A percentile compares a stretch with the other conserved stretches of the same genome.
These are phyloP conservation scores for Cerceris rybyensis DNA, from an alignment of 2,888 invertebrate genomes.

Conservation along the genomic window DNA sequence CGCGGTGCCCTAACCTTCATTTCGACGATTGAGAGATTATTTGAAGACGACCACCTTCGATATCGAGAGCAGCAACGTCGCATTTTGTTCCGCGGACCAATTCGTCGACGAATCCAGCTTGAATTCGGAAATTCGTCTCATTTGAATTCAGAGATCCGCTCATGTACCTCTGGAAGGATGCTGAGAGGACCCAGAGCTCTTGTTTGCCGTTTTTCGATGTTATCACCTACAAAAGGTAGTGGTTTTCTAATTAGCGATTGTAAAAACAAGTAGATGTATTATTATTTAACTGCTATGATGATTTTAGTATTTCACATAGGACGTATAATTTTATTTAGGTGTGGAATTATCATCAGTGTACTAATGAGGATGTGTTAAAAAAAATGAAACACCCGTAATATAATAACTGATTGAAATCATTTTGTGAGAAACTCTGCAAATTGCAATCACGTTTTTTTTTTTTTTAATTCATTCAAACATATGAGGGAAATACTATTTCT, in stretches of 20 bases:
- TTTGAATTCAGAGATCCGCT: conserved; percentile 76
- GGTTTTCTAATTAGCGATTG: background rate
- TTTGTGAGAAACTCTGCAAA: no score
- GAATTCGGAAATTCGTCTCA: conserved; percentile 88
- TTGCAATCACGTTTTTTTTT: background rate
- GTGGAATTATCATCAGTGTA: no score
- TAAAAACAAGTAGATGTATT: background rate
- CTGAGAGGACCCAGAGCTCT: conserved; percentile 75
- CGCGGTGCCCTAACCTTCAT: conserved; percentile 72
- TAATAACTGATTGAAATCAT: no score
- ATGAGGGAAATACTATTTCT: background rate
- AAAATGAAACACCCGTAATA: no score
- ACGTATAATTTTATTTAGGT: no score
- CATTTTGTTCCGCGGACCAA: conserved; percentile 85
- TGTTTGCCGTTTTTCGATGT: conserved; percentile 57
- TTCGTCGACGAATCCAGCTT: conserved; percentile 85
- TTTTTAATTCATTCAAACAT: background rate
- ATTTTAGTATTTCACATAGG: no score
- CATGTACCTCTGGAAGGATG: conserved; percentile 76
- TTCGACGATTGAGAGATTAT: conserved; percentile 4
- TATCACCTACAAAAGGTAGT: conserved; percentile 66
- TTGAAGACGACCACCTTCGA: conserved; percentile 9
- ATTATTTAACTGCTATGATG: no score
- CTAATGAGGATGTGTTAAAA: no score
- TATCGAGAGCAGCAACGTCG: conserved; percentile 61